These are phyloP conservation scores for Eumerus sabulonum DNA, from an alignment of 2,888 invertebrate genomes.

Conservation along the genomic window DNA sequence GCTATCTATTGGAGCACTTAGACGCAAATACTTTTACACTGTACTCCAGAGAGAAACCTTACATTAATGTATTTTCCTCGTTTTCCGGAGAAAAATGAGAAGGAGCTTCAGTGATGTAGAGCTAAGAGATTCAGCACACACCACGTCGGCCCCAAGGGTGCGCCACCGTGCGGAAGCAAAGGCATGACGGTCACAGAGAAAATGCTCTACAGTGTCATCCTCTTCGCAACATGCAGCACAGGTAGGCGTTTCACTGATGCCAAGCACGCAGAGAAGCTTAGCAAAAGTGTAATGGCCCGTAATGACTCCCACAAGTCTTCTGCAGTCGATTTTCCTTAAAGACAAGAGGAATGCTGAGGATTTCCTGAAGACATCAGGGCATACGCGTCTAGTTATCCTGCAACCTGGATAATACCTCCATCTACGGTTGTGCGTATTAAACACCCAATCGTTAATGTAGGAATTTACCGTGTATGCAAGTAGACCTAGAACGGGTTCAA, in stretches of 20 bases:
- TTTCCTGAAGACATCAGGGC: too few species aligned
- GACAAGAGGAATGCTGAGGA: not conserved
- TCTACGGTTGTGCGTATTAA: too few species aligned
- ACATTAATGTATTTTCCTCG: not conserved
- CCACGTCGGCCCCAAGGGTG: not conserved
- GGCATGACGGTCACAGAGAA: not conserved
- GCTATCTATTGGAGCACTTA: not conserved
- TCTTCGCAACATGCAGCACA: too few species aligned
- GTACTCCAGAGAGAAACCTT: not conserved
- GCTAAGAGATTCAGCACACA: not conserved
- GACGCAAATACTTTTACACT: not conserved
- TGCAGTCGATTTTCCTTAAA: not conserved
- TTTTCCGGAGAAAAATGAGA: not conserved
- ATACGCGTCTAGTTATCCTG: too few species aligned
- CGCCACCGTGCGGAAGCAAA: not conserved
- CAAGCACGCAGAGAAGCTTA: not conserved
- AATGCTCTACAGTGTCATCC: not conserved
- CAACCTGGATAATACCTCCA: not conserved
- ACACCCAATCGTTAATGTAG: not conserved
- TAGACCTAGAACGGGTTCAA: not conserved
- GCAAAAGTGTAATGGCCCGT: not conserved
- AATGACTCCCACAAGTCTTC: not conserved
- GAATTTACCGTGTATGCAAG: not conserved
- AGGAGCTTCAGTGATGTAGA: conserved; percentile 1
- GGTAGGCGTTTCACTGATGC: not conserved